Evolutionary conservation across 2,888 invertebrate genomes (phyloP), one percentile per base, ranked within the genome.

Genomic region (Cylloceria caligata): DNA sequence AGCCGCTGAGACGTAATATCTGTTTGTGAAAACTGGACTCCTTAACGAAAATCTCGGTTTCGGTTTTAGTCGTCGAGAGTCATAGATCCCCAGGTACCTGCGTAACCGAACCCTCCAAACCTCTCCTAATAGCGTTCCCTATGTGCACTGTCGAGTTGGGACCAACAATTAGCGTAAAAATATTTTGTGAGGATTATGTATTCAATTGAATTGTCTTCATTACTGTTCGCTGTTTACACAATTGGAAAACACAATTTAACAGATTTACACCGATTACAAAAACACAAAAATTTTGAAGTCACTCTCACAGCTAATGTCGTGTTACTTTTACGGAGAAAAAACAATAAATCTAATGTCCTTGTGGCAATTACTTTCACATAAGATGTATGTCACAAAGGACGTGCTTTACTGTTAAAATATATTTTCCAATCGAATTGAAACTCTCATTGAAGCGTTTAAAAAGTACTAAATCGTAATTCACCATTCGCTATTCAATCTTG

Each of bases 11-110:
- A 75, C 84, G 69, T 82, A 69, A 82, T 83, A 82, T 84, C 80
- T 84, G 80, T 84, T 82, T 83, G 80, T 75, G 55, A 79, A 81
- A 84, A 85, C 42, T 81, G 75, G 76, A 77, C 76, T 76, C 77
- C 74, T 78, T 75, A 57, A 83, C 81, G 77, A 81, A 80, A 79
- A 80, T 80, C 80, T 80, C 30, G 77, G 67, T 68, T 67, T 65
- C 42, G 77, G 57, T 74, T 42, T 68, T 45, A 45, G 64, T 55
- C 60, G 75, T 42, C 39, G 65, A 60, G 79, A 83, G 83, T 80
- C 83, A 83, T 45, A 13, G 45, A n/a, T 21, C 45, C 47, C 49
- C 11, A n/a, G n/a, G n/a, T n/a, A 36, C 34, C 45, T 4, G 34
- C 16, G 36, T 69, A 81, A 39, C 75, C 71, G 60, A 73, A 72